Evolutionary conservation across 2,797 vertebrate species (phyloP).

Genomic region (Chaenodraco wilsoni): DNA sequence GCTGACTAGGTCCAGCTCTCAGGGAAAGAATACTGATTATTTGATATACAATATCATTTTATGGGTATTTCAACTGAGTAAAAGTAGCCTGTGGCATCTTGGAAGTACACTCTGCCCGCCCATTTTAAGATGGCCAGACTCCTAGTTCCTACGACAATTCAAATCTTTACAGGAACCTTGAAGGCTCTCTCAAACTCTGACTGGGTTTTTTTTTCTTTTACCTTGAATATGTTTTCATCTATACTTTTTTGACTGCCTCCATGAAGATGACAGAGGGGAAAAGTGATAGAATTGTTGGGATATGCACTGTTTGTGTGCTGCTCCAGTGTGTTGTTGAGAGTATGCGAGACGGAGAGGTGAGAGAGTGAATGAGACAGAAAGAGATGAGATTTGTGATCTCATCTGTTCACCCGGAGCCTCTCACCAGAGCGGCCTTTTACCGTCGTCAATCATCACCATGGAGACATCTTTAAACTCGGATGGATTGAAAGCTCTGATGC

Average conservation of each 20-base stretch:
- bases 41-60: constrained; percentile 45
- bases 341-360: constrained; percentile 23
- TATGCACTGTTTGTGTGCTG: constrained; percentile 26
- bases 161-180: constrained; percentile 16
- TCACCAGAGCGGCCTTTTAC: constrained; percentile 54
- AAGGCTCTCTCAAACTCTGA: constrained; percentile 9
- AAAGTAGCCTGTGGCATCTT: constrained; percentile 17
- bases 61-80: constrained; percentile 33
- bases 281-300: constrained; percentile 42
- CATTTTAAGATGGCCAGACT: constrained; percentile 2
- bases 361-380: constrained; percentile 55
- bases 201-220: neutral
- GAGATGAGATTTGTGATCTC: constrained; percentile 77
- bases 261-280: constrained; percentile 34
- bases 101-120: neutral
- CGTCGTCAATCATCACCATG: constrained; percentile 76
- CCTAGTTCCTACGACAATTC: constrained; percentile 4
- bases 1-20: constrained; percentile 35
- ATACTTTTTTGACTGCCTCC: constrained; percentile 32
- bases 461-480: constrained; percentile 70
- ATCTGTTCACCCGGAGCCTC: constrained; percentile 66
- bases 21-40: constrained; percentile 20
- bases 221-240: constrained; percentile 18
- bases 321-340: constrained; percentile 20
- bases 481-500: constrained; percentile 62